Evolutionary conservation across 2,797 vertebrate genomes (phyloP).

Genomic region (Phataginus tetradactyla): DNA sequence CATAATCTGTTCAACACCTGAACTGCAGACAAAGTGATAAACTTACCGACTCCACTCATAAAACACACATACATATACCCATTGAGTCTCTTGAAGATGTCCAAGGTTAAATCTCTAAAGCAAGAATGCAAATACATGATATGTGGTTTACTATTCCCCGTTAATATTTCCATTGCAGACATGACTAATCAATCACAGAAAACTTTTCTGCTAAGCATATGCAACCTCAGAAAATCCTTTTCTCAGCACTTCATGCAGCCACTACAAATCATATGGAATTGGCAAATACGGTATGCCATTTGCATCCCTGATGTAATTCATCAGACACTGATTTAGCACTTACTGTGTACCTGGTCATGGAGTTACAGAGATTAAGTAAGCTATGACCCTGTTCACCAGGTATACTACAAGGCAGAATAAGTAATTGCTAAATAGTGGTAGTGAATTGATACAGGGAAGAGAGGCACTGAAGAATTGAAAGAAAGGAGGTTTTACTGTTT

Average conservation of each 20-base stretch:
- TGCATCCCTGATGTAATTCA: background rate
- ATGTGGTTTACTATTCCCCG: background rate
- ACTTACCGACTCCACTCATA: background rate
- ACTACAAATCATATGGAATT: background rate
- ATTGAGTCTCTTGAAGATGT: background rate
- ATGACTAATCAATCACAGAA: constrained; percentile 49
- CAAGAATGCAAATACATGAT: background rate
- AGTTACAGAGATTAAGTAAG: background rate
- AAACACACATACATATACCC: background rate
- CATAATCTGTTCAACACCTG: background rate
- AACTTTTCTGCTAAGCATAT: background rate
- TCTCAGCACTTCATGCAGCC: background rate
- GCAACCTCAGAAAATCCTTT: background rate
- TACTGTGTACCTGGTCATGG: background rate
- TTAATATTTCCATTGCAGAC: constrained; percentile 1
- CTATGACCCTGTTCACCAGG: background rate
- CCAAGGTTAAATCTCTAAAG: background rate
- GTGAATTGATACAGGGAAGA: background rate
- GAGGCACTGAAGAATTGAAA: background rate
- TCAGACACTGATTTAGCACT: background rate
- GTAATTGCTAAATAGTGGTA: background rate
- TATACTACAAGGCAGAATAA: background rate
- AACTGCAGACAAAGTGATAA: background rate
- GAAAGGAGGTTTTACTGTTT: background rate
- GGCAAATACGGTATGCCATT: background rate